These are phyloP conservation scores for Hyles euphorbiae DNA, from an alignment of 1,140 invertebrate species.

Conservation along the genomic window DNA sequence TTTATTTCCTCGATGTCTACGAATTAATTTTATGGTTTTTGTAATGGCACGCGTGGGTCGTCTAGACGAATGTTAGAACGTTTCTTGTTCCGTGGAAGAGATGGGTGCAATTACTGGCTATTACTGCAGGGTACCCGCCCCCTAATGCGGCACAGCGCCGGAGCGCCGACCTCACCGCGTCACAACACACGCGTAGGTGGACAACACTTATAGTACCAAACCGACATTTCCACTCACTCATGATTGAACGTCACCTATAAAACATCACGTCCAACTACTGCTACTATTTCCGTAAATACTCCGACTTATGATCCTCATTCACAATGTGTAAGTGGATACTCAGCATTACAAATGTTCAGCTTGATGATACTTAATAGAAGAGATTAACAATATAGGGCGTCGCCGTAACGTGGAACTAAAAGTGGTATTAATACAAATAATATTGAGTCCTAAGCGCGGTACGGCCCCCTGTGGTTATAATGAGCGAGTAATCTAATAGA, in stretches of 20 bases:
- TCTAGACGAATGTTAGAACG: conserved; percentile 22
- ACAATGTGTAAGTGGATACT: too few relatives aligned
- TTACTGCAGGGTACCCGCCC: conserved; percentile 36
- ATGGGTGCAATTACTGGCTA: conserved; percentile 46
- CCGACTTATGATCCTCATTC: too few relatives aligned
- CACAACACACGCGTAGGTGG: conserved; percentile 32
- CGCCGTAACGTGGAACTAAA: background rate
- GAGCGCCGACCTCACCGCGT: conserved; percentile 34
- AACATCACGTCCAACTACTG: too few relatives aligned
- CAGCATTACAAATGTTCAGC: background rate
- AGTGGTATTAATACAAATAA: conserved; percentile 10
- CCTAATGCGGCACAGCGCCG: conserved; percentile 21
- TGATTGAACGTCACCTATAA: too few relatives aligned
- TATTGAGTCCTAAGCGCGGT: conserved; percentile 15
- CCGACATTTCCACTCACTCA: background rate
- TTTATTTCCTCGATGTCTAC: conserved; percentile 6
- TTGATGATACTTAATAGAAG: background rate
- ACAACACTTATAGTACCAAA: conserved; percentile 13
- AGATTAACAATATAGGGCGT: conserved; percentile 16
- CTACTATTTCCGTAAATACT: too few relatives aligned
- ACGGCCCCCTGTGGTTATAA: conserved; percentile 23
- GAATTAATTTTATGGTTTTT: conserved; percentile 22
- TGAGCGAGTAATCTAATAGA: conserved; percentile 27
- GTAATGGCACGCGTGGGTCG: conserved; percentile 30
- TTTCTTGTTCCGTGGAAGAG: conserved; percentile 23